phyloP scores from a whole-genome alignment of 2,113 vertebrate genomes.

The Tyrannus savana region DNA sequence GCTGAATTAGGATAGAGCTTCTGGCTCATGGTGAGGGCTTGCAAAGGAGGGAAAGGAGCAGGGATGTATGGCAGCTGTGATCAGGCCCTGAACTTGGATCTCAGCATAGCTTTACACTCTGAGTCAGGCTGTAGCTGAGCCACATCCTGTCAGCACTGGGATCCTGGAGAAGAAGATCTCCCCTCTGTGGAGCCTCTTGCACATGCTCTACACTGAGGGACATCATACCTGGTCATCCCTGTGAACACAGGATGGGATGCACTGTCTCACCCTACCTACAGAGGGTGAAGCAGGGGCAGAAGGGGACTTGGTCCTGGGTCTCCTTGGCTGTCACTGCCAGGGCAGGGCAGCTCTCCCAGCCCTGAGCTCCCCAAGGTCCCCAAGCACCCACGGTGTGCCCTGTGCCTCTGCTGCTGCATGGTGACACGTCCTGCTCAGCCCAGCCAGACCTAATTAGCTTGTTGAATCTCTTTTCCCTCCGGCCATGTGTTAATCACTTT shows the following conservation, averaged over 20 bases:
- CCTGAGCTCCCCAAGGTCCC: fast-evolving
- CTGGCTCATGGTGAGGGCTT: not conserved
- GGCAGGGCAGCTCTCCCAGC: not conserved
- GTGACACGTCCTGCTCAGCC: constrained; percentile 17
- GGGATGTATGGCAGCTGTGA: not conserved
- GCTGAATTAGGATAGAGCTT: not conserved
- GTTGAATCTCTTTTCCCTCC: constrained; percentile 45
- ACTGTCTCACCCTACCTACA: not conserved
- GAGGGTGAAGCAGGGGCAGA: not conserved
- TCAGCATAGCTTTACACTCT: not conserved
- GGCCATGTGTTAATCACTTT: constrained; percentile 59
- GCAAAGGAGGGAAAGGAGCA: not conserved
- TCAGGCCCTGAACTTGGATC: not conserved
- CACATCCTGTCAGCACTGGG: not conserved
- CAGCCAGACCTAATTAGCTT: constrained; percentile 56
- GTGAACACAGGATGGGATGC: not conserved
- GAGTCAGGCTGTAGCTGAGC: not conserved
- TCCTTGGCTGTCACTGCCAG: not conserved
- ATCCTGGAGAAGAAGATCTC: not conserved
- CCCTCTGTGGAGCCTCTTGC: not conserved
- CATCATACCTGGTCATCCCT: not conserved
- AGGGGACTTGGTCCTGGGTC: not conserved
- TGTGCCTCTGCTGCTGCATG: not conserved
- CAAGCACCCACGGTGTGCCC: not conserved
- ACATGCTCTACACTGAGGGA: fast-evolving